phyloP scores from a whole-genome alignment of 2,888 invertebrate genomes.

The Megalurothrips usitatus region DNA sequence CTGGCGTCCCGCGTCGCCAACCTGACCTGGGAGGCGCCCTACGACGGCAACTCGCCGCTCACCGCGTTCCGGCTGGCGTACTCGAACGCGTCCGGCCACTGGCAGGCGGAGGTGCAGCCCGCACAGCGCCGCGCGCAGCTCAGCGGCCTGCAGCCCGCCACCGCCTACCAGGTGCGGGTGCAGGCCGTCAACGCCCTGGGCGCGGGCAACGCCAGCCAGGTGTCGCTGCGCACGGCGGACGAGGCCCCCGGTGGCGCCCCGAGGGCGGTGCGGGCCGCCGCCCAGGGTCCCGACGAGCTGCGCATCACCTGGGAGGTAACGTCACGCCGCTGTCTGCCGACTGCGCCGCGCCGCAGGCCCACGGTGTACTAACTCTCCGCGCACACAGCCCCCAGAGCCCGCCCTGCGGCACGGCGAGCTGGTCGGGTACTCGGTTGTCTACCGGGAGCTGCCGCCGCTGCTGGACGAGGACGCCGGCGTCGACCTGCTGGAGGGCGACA shows the following conservation, averaged over 20 bases:
- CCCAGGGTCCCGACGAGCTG: constrained; percentile 19
- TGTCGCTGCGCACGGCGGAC: constrained; percentile 10
- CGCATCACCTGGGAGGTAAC: background rate
- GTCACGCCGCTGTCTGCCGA: background rate
- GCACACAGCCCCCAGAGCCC: background rate
- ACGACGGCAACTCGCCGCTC: constrained; percentile 15
- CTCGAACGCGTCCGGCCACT: constrained; percentile 15
- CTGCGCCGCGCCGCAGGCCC: too few species aligned
- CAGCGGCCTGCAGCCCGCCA: constrained; percentile 12
- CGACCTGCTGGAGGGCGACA: background rate
- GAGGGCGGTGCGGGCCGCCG: background rate
- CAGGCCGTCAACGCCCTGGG: constrained; percentile 2
- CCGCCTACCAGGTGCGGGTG: constrained; percentile 10
- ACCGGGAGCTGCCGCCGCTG: constrained; percentile 16
- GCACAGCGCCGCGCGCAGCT: background rate
- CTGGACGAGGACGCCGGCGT: background rate
- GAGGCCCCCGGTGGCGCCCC: background rate
- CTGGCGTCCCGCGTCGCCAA: constrained; percentile 8
- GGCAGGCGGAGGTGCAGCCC: constrained; percentile 8
- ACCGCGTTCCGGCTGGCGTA: background rate
- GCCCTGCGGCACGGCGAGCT: background rate
- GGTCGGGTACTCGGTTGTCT: constrained; percentile 2
- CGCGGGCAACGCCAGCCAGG: constrained; percentile 4
- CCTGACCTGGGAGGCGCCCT: constrained; percentile 13
- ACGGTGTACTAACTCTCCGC: too few species aligned